Conservation (phyloP, 2,797 vertebrate species). For the Synanceia verrucosa region DNA sequence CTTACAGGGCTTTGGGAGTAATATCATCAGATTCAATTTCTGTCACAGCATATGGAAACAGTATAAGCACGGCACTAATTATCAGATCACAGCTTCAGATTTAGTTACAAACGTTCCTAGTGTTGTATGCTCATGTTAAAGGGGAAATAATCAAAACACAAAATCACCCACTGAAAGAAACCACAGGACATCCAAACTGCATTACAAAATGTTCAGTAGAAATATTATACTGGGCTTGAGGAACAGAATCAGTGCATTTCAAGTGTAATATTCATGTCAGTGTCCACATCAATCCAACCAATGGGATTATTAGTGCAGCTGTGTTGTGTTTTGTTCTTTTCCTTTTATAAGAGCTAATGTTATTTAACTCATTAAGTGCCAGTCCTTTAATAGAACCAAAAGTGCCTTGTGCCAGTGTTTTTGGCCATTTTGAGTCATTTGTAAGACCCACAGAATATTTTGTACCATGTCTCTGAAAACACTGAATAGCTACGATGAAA, state of each 20-base stretch:
- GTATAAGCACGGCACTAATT: neutral
- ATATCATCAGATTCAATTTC: conserved; percentile 19
- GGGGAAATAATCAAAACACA: neutral
- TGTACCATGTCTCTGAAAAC: too few species aligned
- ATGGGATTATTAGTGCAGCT: too few species aligned
- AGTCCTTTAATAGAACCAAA: too few species aligned
- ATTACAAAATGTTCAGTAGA: neutral
- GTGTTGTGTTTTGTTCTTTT: too few species aligned
- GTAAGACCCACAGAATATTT: too few species aligned
- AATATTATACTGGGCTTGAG: neutral
- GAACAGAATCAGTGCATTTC: neutral
- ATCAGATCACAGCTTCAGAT: neutral
- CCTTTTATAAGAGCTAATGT: too few species aligned
- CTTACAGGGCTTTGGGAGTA: conserved; percentile 10
- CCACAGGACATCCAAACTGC: neutral
- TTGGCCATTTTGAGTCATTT: too few species aligned
- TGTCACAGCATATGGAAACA: conserved; percentile 11
- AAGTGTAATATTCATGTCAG: too few species aligned
- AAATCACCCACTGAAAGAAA: neutral
- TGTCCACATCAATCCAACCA: too few species aligned
- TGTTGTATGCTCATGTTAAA: neutral
- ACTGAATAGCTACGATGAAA: too few species aligned
- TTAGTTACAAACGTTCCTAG: neutral
- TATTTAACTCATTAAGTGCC: too few species aligned
- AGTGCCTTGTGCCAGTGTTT: too few species aligned